Conservation (phyloP, 1,140 invertebrate genomes). For the Cotesia vestalis region DNA sequence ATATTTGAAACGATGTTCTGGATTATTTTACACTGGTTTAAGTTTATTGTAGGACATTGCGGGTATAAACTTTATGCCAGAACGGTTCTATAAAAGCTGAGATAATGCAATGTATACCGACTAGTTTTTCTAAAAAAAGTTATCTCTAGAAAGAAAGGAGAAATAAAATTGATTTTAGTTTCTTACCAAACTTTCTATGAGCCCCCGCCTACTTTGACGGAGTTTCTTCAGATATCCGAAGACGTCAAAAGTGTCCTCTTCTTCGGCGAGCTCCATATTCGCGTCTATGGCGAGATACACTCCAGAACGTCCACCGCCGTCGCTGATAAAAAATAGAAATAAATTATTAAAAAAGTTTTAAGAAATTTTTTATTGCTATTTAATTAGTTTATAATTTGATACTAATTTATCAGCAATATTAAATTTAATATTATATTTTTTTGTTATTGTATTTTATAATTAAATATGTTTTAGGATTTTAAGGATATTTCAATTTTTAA, state of each 20-base stretch:
- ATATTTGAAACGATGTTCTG: conserved; percentile 3
- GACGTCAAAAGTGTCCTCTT: conserved; percentile 92
- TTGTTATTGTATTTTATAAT: too few relatives aligned
- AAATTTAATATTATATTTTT: too few relatives aligned
- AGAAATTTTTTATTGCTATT: neutral
- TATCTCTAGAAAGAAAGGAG: neutral
- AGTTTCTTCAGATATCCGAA: conserved; percentile 94
- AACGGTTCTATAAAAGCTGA: conserved; percentile 7
- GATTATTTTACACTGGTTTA: conserved; percentile 15
- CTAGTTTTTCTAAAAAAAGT: too few relatives aligned
- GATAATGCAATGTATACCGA: neutral
- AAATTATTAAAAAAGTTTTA: conserved; percentile 5
- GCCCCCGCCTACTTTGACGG: conserved; percentile 87
- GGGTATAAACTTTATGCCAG: conserved; percentile 10
- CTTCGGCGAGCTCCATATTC: conserved; percentile 92
- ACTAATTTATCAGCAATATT: too few relatives aligned
- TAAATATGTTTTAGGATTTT: too few relatives aligned
- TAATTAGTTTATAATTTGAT: too few relatives aligned
- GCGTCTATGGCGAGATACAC: conserved; percentile 95
- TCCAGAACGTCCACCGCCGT: conserved; percentile 94
- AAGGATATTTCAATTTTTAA: too few relatives aligned
- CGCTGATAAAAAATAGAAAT: conserved; percentile 70
- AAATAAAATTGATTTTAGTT: conserved; percentile 21
- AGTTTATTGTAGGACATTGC: conserved; percentile 3
- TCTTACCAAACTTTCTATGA: conserved; percentile 92